Conservation (phyloP, 2,888 invertebrate genomes). For the Geophilus truncorum region DNA sequence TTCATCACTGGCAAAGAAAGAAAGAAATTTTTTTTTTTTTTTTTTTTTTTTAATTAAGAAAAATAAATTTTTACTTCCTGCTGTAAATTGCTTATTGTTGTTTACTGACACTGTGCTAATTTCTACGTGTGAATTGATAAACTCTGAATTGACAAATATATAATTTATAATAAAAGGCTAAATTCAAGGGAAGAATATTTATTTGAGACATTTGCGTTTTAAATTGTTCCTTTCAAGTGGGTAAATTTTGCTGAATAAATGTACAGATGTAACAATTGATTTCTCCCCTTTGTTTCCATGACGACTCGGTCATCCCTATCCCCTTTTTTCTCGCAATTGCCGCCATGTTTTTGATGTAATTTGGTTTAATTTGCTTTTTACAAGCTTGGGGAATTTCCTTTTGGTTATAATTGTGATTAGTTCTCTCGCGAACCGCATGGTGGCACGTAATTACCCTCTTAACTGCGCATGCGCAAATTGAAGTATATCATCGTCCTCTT, state of each 20-base stretch:
- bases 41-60: too few relatives aligned
- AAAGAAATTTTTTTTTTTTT: too few relatives aligned
- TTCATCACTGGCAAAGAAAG: too few relatives aligned
- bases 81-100: too few relatives aligned
- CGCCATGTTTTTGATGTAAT: slow-evolving; percentile 16
- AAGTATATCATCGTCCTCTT: neutral
- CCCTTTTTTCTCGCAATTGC: neutral
- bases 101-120: too few relatives aligned
- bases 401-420: slow-evolving; percentile 27
- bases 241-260: neutral
- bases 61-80: too few relatives aligned
- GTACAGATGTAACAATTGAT: slow-evolving; percentile 10
- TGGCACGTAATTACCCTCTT: slow-evolving; percentile 20
- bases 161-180: too few relatives aligned
- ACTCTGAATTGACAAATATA: too few relatives aligned
- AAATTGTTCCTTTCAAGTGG: neutral
- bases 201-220: neutral
- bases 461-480: slow-evolving; percentile 24
- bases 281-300: neutral
- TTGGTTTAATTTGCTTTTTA: slow-evolving; percentile 24
- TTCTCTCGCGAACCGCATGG: slow-evolving; percentile 19
- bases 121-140: too few relatives aligned
- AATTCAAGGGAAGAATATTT: too few relatives aligned
- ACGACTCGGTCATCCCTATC: neutral
- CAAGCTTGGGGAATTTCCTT: slow-evolving; percentile 13